phyloP scores from a whole-genome alignment of 1,140 invertebrate species.

The Lysiphlebus fabarum region DNA sequence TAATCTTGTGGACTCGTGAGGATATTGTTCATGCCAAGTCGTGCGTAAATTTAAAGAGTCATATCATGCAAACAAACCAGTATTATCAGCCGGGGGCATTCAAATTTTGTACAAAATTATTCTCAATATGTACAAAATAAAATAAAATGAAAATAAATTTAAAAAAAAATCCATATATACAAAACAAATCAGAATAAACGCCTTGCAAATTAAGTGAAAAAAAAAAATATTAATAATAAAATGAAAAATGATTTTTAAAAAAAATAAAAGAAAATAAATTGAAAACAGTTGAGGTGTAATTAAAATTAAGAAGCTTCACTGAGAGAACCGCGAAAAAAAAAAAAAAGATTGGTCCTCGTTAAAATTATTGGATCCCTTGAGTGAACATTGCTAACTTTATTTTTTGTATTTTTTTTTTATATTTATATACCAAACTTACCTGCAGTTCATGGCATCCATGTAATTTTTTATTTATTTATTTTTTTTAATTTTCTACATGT shows the following conservation, averaged over 20 bases:
- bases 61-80: constrained; percentile 10
- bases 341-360: constrained; percentile 36
- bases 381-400: not conserved
- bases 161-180: no score
- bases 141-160: no score
- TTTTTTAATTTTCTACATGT: constrained; percentile 25
- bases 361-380: constrained; percentile 45
- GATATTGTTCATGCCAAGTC: constrained; percentile 22
- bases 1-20: constrained; percentile 11
- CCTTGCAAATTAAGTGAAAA: not conserved
- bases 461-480: constrained; percentile 22
- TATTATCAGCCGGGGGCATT: not conserved
- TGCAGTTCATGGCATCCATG: not conserved
- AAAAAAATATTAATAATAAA: constrained; percentile 4
- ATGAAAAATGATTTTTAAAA: not conserved
- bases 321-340: not conserved
- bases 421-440: constrained; percentile 9
- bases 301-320: constrained; percentile 19
- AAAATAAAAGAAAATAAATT: not conserved
- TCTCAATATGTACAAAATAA: no score
- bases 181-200: no score
- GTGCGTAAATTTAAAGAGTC: constrained; percentile 19
- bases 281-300: constrained; percentile 13
- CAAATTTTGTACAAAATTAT: constrained; percentile 6
- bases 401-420: constrained; percentile 17